phyloP scores from a whole-genome alignment of 37 sponge, comb jelly and placozoan genomes.

The Beroe ovata region DNA sequence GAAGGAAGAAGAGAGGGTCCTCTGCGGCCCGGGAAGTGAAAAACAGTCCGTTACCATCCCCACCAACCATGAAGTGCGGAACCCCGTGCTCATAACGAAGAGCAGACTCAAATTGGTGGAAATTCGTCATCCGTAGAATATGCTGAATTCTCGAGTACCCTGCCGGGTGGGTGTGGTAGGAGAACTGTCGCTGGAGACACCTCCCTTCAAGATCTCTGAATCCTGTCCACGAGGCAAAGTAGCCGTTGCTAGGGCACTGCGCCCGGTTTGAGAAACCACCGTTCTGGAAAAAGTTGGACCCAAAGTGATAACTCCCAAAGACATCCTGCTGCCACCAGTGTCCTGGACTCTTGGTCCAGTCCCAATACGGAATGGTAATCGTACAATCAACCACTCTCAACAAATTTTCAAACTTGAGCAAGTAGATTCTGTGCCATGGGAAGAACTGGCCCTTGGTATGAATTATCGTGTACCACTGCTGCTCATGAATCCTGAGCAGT shows the following conservation, averaged over 20 bases:
- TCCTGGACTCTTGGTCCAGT: constrained; percentile 18
- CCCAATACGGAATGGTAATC: constrained; percentile 44
- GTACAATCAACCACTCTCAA: constrained; percentile 2
- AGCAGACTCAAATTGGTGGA: not conserved
- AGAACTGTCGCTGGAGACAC: constrained; percentile 7
- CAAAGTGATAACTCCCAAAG: not conserved
- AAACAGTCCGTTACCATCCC: constrained; percentile 8
- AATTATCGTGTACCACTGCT: not conserved
- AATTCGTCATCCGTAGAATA: not conserved
- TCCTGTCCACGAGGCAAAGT: constrained; percentile 6
- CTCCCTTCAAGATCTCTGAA: not conserved
- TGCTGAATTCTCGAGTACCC: not conserved
- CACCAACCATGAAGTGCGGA: constrained; percentile 59
- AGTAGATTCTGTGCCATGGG: constrained; percentile 46
- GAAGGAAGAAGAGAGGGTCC: constrained; percentile 54
- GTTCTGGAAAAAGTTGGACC: not conserved
- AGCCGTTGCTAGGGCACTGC: constrained; percentile 36
- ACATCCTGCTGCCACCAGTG: constrained; percentile 27
- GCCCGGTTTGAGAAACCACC: not conserved
- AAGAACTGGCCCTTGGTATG: constrained; percentile 6
- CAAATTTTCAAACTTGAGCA: constrained; percentile 36
- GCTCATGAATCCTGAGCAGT: constrained; percentile 42
- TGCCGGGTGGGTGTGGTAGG: constrained; percentile 22
- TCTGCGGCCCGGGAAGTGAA: constrained; percentile 53
- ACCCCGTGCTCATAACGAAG: constrained; percentile 32